Evolutionary conservation across 1,140 invertebrate genomes (phyloP).

Genomic region (Alviniconcha marisindica): DNA sequence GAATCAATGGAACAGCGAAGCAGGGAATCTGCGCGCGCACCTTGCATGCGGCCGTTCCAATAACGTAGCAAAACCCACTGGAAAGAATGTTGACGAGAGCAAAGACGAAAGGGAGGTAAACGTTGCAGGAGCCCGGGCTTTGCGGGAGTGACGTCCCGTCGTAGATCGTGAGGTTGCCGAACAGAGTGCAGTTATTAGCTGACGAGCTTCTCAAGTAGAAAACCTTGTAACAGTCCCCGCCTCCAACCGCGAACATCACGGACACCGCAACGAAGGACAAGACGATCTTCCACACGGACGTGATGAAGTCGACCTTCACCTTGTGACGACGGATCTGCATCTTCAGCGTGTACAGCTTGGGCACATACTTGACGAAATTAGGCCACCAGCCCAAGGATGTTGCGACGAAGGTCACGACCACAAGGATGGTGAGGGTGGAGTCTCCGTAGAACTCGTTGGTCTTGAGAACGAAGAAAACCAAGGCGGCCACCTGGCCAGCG

Average conservation of each 20-base stretch:
- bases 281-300: constrained; percentile 62
- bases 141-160: constrained; percentile 1
- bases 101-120: constrained; percentile 53
- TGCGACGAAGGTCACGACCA: constrained; percentile 55
- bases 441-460: background rate
- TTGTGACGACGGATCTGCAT: constrained; percentile 43
- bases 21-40: constrained; percentile 61
- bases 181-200: constrained; percentile 18
- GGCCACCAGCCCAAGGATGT: constrained; percentile 67
- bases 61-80: constrained; percentile 62
- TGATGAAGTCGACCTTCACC: constrained; percentile 59
- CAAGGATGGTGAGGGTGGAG: constrained; percentile 9
- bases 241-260: constrained; percentile 46
- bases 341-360: constrained; percentile 35
- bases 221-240: constrained; percentile 34
- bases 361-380: constrained; percentile 59
- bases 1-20: constrained; percentile 59
- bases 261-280: constrained; percentile 50
- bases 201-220: constrained; percentile 43
- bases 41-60: constrained; percentile 61
- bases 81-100: constrained; percentile 56
- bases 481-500: constrained; percentile 43
- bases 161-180: constrained; percentile 39
- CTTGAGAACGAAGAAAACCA: constrained; percentile 48
- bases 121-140: constrained; percentile 39